A percentile compares a stretch with the other conserved stretches of the same genome.
These are phyloP conservation scores for Pseudonaja textilis DNA, from an alignment of 2,113 vertebrate genomes.

Conservation along the genomic window DNA sequence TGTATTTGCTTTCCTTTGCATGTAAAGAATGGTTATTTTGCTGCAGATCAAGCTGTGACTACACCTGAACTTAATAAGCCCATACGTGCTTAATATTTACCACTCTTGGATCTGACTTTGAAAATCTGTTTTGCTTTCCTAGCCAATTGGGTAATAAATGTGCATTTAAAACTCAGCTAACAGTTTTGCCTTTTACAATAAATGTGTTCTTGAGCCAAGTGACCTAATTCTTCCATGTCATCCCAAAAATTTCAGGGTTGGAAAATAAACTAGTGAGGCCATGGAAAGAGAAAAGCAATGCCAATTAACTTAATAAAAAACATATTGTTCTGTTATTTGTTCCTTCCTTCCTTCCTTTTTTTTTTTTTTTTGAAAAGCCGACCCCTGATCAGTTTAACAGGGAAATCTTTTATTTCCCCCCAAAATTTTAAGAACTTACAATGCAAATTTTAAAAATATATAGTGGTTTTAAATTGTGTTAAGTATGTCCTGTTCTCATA, in stretches of 20 bases:
- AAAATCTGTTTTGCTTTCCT: constrained; percentile 44
- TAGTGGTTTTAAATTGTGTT: neutral
- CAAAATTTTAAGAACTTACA: neutral
- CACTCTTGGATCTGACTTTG: constrained; percentile 41
- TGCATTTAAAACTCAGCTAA: constrained; percentile 48
- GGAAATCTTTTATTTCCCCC: neutral
- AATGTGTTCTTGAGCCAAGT: constrained; percentile 11
- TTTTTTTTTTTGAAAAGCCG: neutral
- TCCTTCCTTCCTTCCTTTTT: neutral
- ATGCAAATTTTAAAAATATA: constrained; percentile 13
- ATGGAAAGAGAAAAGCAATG: neutral
- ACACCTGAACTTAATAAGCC: constrained; percentile 41
- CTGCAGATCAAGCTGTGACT: constrained; percentile 21
- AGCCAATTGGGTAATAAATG: neutral
- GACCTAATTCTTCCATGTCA: constrained; percentile 33
- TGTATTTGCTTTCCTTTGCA: constrained; percentile 37
- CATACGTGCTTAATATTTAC: constrained; percentile 45
- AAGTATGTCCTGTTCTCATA: neutral
- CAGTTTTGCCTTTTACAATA: neutral
- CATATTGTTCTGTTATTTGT: constrained; percentile 21
- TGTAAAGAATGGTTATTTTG: constrained; percentile 27
- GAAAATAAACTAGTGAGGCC: constrained; percentile 13
- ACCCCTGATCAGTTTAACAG: neutral
- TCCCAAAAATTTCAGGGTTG: constrained; percentile 21
- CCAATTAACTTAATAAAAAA: constrained; percentile 17